Evolutionary conservation across 2,888 invertebrate genomes (phyloP), one percentile per base, ranked within the genome.

Genomic region (Melangyna quadrimaculata): DNA sequence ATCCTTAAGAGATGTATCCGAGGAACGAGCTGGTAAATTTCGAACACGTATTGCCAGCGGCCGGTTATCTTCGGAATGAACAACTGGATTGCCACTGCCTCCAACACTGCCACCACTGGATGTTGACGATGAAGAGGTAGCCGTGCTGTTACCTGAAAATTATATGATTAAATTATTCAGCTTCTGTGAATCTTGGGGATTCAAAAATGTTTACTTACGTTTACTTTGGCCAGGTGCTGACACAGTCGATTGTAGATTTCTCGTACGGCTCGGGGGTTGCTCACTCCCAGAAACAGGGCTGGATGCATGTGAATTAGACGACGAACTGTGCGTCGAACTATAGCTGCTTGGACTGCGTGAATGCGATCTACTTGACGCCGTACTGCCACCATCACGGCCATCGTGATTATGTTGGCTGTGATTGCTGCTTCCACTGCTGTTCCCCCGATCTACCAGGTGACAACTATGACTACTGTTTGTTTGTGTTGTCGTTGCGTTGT

Each of bases 1-100:
- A 93, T 99, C 99, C 93, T 98, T 98, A 89, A 99, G 94, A 90
- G 98, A 98, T 89, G 98, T 97, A 93, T 98, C 98, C 91, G 96
- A 95, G 89, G 97, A 98, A 89, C 98, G 94, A 87, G 96, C 95
- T 88, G 98, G 98, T 90, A 98, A 94, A 93, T 98, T 98, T 90
- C 96, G 95, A 89, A 98, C 97, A 93, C 97, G 97, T 91, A 98
- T 97, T 88, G 97, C 97, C 89, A 97, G 93, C 81, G 97, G 97
- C 90, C 97, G 94, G 89, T 95, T 94, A 88, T 92, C 92, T 89
- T 92, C 92, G 89, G 92, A 92, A 90, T 92, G 92, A 87, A 92
- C 92, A 88, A 92, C 91, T 67, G 92, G 92, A 90, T 92, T 92
- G 74, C 89, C 89, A 45, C 65, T 65, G 78, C 89, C 88, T 35